Evolutionary conservation across 2,113 vertebrate genomes (phyloP), one percentile per base, ranked within the genome.

Genomic region (Zapus hudsonius): DNA sequence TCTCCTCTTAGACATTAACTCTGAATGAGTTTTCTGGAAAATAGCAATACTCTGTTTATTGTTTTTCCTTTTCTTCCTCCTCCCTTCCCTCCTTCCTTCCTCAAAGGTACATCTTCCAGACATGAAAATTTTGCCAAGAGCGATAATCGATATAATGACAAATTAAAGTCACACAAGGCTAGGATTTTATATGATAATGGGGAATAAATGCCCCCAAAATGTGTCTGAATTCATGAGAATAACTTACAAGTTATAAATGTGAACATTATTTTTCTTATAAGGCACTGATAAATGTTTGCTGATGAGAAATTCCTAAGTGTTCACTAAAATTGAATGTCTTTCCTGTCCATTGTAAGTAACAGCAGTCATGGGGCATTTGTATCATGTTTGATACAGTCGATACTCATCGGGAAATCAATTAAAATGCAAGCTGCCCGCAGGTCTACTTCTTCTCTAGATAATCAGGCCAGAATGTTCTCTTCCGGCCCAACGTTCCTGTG

Each of bases 351-450:
- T 95, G 94, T 79, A 76, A 74, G 67, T 79, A 73, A 92, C 66
- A 96, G 59, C 95, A 92, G 40, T 88, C 83, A 94, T 69, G 23
- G 91, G 87, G 81, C 63, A 95, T 95, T 90, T 95, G 67, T 83
- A 75, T 86, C 94, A 87, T 79, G 93, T 87, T 93, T 96, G 94
- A 89, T 93, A 96, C 84, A 91, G 76, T 89, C 87, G 91, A 72
- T n/a, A 67, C 40, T 95, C 79, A 95, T 89, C 75, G 89, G 87
- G 74, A 93, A 95, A 96, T 92, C 89, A 95, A 95, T 94, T 96
- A 94, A 96, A 96, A 95, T 82, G 52, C 82, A 96, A 94, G 92
- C 81, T 91, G 80, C 87, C 84, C 94, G 42, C 12, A 95, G 95
- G 87, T 67, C 6, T 0, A 84, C 70, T 76, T 70, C 52, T 66